Conservation (phyloP, 2,797 vertebrate species). For the Falco cherrug region DNA sequence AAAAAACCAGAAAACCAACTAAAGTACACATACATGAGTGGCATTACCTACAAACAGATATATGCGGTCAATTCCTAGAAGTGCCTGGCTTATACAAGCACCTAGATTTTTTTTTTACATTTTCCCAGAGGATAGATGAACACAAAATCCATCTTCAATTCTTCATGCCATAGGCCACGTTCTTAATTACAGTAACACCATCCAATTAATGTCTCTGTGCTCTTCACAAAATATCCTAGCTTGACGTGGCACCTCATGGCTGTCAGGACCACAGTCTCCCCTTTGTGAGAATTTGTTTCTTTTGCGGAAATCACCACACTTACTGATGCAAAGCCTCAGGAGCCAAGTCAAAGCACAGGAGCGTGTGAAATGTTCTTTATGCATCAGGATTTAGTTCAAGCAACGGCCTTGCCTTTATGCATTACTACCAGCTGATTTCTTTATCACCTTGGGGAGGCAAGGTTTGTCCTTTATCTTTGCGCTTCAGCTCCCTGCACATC, state of each 20-base stretch:
- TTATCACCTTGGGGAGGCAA: background rate
- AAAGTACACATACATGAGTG: background rate
- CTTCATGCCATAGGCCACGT: background rate
- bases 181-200: background rate
- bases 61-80: background rate
- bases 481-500: background rate
- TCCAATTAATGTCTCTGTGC: background rate
- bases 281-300: background rate
- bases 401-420: background rate
- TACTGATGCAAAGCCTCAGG: background rate
- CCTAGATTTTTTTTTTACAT: background rate
- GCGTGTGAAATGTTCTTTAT: background rate
- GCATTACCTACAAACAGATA: background rate
- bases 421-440: background rate
- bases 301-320: background rate
- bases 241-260: background rate
- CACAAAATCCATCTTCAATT: background rate
- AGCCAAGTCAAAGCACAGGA: background rate
- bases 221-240: background rate
- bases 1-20: background rate
- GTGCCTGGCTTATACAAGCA: background rate
- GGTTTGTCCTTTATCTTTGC: conserved; percentile 26
- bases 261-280: background rate
- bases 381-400: conserved; percentile 8
- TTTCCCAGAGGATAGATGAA: background rate